Percentiles rank a stretch among this genome's conserved stretches.
Conservation (phyloP, 2,797 vertebrate genomes). For the Chiroxiphia lanceolata region DNA sequence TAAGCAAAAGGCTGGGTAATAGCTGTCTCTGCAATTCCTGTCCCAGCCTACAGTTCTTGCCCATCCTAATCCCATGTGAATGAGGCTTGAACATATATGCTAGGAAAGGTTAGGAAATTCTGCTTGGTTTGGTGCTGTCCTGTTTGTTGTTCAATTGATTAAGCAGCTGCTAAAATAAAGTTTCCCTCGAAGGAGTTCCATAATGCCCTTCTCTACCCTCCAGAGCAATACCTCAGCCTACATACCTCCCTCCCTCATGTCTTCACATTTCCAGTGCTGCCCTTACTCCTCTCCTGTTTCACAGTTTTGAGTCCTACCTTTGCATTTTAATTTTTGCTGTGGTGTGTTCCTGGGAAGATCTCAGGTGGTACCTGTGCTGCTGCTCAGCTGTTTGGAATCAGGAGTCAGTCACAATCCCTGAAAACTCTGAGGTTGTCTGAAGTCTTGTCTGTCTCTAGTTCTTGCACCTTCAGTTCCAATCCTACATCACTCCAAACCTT, state of each 20-base stretch:
- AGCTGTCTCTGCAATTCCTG: not conserved
- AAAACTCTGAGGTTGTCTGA: not conserved
- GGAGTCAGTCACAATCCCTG: not conserved
- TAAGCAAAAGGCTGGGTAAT: not conserved
- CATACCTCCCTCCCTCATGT: not conserved
- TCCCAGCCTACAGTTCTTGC: slow-evolving; percentile 1
- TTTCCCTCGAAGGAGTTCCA: not conserved
- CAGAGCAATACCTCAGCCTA: not conserved
- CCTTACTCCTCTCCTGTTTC: not conserved
- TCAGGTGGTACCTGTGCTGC: accelerated
- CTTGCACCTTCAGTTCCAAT: not conserved
- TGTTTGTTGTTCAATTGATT: not conserved
- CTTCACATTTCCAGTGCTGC: not conserved
- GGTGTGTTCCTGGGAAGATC: not conserved
- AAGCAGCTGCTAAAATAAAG: not conserved
- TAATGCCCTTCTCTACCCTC: not conserved
- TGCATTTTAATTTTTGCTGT: not conserved
- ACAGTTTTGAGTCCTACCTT: not conserved
- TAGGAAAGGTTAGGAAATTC: not conserved
- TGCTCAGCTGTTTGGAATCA: not conserved
- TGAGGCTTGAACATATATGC: not conserved
- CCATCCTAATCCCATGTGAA: not conserved
- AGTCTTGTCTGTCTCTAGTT: not conserved
- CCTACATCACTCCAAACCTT: not conserved
- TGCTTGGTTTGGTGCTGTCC: not conserved